phyloP scores from a whole-genome alignment of 2,888 invertebrate genomes.

The Gymnocheta viridis region DNA sequence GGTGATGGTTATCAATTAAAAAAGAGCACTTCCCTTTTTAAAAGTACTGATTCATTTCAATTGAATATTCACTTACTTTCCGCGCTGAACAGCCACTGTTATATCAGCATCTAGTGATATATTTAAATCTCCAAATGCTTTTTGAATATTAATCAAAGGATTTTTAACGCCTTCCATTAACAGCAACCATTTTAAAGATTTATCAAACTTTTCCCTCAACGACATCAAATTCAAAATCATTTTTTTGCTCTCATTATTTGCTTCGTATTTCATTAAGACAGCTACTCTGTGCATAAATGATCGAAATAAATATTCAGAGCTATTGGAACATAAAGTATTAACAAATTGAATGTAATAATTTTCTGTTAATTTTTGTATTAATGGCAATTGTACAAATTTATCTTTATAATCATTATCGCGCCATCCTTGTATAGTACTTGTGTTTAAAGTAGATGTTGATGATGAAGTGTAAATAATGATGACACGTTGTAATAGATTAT shows the following conservation, averaged over 20 bases:
- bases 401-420: conserved; percentile 19
- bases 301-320: conserved; percentile 18
- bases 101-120: conserved; percentile 78
- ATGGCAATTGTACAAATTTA: conserved; percentile 42
- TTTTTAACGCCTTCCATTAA: conserved; percentile 58
- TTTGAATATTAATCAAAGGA: conserved; percentile 1
- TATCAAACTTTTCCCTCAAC: conserved; percentile 18
- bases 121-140: conserved; percentile 57
- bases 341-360: conserved; percentile 75
- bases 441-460: background rate
- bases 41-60: background rate
- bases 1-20: no score
- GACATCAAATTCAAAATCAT: conserved; percentile 72
- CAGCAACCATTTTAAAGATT: conserved; percentile 75
- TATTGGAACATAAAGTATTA: conserved; percentile 29
- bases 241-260: conserved; percentile 54
- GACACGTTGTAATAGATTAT: conserved; percentile 76
- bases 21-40: background rate
- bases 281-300: conserved; percentile 72
- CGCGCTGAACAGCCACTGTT: conserved; percentile 73
- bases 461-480: conserved; percentile 72
- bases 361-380: conserved; percentile 61
- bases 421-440: background rate
- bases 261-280: conserved; percentile 73
- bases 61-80: conserved; percentile 22